Conservation (phyloP, 1,140 invertebrate genomes). For the Sarcophaga peregrina region DNA sequence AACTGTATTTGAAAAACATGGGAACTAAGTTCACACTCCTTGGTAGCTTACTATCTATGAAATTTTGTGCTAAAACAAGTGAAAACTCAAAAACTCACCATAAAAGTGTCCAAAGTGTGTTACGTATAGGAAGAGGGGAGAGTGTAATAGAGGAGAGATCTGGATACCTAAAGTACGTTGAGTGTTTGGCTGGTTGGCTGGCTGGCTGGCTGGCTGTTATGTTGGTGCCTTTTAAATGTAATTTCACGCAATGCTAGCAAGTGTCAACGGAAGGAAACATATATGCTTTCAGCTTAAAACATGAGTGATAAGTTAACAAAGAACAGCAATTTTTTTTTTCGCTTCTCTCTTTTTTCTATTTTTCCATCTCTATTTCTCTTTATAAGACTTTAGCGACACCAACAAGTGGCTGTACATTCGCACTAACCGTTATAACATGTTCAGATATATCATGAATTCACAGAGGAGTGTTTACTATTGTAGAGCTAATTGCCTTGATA, state of each 20-base stretch:
- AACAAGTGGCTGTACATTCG: background rate
- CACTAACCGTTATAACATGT: background rate
- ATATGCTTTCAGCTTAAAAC: conserved; percentile 36
- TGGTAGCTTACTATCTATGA: background rate
- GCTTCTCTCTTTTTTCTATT: background rate
- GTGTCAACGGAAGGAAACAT: conserved; percentile 39
- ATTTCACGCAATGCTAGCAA: conserved; percentile 40
- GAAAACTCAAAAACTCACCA: conserved; percentile 16
- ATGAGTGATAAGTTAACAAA: conserved; percentile 41
- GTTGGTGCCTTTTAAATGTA: conserved; percentile 31
- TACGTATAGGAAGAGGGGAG: background rate
- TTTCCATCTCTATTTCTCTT: background rate
- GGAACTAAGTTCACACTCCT: background rate
- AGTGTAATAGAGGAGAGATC: background rate
- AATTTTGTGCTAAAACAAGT: background rate
- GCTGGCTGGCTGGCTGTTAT: background rate
- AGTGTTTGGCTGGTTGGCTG: background rate
- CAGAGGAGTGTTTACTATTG: background rate
- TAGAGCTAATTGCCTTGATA: no score
- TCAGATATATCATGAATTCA: background rate
- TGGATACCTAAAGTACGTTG: background rate
- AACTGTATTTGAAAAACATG: background rate
- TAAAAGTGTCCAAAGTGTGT: conserved; percentile 6
- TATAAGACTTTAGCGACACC: background rate
- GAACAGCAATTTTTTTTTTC: conserved; percentile 20